Evolutionary conservation across 1,140 invertebrate species (phyloP), one percentile per base, ranked within the genome.

Genomic region (Pissodes strobi): DNA sequence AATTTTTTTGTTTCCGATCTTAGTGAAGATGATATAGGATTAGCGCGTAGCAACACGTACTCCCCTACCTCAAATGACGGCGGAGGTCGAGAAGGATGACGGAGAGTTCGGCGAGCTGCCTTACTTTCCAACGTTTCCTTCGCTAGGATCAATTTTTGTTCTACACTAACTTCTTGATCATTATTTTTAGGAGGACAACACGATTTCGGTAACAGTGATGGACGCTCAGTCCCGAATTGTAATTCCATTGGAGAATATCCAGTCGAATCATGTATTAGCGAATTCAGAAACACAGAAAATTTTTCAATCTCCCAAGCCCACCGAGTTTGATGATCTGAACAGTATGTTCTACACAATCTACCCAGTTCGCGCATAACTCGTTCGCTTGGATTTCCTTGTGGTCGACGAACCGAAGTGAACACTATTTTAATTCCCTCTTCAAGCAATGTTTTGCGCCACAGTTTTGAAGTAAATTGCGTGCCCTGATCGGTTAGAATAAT

Each of bases 241-340:
- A 41, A 41, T 49, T 52, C 49, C 15, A 17, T 27, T 15, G 49
- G 49, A 52, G 10, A 27, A 27, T 30, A 52, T 23, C 49, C 49
- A 13, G 49, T 52, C 9, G 49, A 52, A n/a, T 52, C 49, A 15
- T 52, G 2, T n/a, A 52, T 18, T 10, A 52, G 13, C 13, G n/a
- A 30, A 52, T 52, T 52, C 18, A 52, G 1, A 27, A 52, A 52
- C 2, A 13, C 12, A n/a, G 22, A 5, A 52, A 52, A 52, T 27
- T 52, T 52, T 12, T 5, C 12, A n/a, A 52, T 15, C 15, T 52
- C 27, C 12, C 18, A 27, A 8, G 49, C 49, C 49, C 49, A 52
- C n/a, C 25, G 6, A 12, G 6, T 30, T 1, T 52, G 49, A 12
- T 53, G 27, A 18, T 53, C 51, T 34, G 6, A 10, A 18, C 51